A percentile compares a stretch with the other conserved stretches of the same genome.
phyloP scores from a whole-genome alignment of 2,113 vertebrate species.

The Laterallus jamaicensis region DNA sequence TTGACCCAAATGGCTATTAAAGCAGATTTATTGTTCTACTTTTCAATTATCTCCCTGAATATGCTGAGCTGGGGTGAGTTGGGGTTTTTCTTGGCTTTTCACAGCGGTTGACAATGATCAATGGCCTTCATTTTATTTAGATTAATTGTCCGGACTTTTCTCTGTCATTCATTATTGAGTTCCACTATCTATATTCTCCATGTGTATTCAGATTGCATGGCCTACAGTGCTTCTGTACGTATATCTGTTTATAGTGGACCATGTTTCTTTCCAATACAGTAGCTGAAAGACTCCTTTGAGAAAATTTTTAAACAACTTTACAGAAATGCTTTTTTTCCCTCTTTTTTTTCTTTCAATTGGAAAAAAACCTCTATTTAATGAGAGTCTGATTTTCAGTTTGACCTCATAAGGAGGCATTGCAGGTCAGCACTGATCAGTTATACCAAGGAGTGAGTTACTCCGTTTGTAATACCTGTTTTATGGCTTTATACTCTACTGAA shows the following conservation, averaged over 20 bases:
- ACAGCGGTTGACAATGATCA: neutral
- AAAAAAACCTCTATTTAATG: neutral
- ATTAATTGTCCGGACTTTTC: slow-evolving; percentile 41
- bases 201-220: neutral
- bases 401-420: neutral
- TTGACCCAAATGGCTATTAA: neutral
- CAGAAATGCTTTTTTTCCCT: neutral
- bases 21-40: neutral
- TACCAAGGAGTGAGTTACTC: neutral
- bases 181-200: slow-evolving; percentile 6
- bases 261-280: neutral
- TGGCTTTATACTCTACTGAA: neutral
- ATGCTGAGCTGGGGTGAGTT: neutral
- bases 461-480: neutral
- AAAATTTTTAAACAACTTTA: neutral
- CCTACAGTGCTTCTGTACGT: neutral
- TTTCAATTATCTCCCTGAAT: slow-evolving; percentile 8
- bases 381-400: neutral
- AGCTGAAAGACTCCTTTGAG: neutral
- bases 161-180: slow-evolving; percentile 15
- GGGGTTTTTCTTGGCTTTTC: neutral
- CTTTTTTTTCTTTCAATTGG: neutral
- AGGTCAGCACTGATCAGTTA: neutral
- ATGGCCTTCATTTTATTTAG: slow-evolving; percentile 23
- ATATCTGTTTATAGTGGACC: neutral